Evolutionary conservation across 2,797 vertebrate species (phyloP).

Genomic region (Scleropages formosus): DNA sequence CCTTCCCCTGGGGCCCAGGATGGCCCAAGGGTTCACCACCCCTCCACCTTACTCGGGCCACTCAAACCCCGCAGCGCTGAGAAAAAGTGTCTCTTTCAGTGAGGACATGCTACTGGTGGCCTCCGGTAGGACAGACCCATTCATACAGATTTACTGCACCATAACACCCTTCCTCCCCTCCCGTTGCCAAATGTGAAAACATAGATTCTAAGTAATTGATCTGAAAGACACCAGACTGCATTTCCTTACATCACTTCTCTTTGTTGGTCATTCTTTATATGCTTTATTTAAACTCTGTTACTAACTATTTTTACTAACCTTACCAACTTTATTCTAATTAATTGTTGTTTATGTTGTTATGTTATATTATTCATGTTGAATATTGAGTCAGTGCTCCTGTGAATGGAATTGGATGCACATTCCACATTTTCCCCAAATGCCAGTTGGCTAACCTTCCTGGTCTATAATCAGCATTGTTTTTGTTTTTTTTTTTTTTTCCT

Average conservation of each 20-base stretch:
- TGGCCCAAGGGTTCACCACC: slow-evolving; percentile 67
- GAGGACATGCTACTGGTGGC: slow-evolving; percentile 92
- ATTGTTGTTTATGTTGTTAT: slow-evolving; percentile 6
- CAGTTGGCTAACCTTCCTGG: not conserved
- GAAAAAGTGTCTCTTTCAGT: slow-evolving; percentile 96
- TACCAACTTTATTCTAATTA: not conserved
- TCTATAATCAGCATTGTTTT: not conserved
- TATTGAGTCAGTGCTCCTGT: slow-evolving; percentile 15
- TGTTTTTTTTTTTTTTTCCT: not conserved
- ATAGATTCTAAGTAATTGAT: not conserved
- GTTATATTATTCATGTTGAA: slow-evolving; percentile 9
- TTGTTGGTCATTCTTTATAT: not conserved
- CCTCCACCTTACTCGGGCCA: slow-evolving; percentile 70
- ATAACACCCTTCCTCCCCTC: slow-evolving; percentile 9
- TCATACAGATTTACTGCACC: slow-evolving; percentile 29
- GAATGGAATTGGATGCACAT: slow-evolving; percentile 19
- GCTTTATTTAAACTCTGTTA: not conserved
- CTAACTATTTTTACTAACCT: not conserved
- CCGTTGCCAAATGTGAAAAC: slow-evolving; percentile 1
- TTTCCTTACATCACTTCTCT: not conserved
- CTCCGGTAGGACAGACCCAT: slow-evolving; percentile 89
- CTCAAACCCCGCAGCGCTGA: slow-evolving; percentile 85
- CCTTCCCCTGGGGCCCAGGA: slow-evolving; percentile 67
- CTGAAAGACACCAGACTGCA: slow-evolving; percentile 5
- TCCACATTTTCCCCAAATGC: not conserved